Conservation (phyloP, 2,888 invertebrate species). For the Ecdyonurus torrentis region DNA sequence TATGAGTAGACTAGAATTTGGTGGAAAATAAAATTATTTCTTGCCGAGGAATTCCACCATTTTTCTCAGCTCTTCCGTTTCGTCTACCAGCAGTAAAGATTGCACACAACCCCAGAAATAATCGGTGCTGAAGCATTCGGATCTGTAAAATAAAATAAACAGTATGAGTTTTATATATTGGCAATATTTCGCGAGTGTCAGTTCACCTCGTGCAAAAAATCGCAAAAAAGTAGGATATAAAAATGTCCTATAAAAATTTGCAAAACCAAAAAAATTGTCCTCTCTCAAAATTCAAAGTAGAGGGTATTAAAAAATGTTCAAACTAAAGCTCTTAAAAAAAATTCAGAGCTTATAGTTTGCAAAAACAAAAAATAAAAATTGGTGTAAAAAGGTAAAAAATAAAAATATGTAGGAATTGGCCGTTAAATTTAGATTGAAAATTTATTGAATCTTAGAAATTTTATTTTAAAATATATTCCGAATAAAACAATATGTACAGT, state of each 20-base stretch:
- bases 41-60: slow-evolving; percentile 65
- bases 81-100: slow-evolving; percentile 58
- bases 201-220: background rate
- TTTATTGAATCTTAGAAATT: too few relatives aligned
- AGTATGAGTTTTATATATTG: background rate
- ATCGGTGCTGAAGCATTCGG: slow-evolving; percentile 60
- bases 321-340: slow-evolving; percentile 5
- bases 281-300: slow-evolving; percentile 10
- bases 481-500: too few relatives aligned
- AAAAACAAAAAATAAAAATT: slow-evolving; percentile 13
- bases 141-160: slow-evolving; percentile 31
- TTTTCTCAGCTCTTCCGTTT: slow-evolving; percentile 57
- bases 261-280: slow-evolving; percentile 22
- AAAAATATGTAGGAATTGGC: slow-evolving; percentile 2
- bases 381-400: slow-evolving; percentile 21
- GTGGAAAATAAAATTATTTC: slow-evolving; percentile 21
- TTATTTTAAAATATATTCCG: too few relatives aligned
- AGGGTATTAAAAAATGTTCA: slow-evolving; percentile 5
- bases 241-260: slow-evolving; percentile 27
- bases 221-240: slow-evolving; percentile 13
- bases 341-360: background rate
- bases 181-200: background rate
- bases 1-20: slow-evolving; percentile 3
- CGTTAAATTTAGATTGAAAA: too few relatives aligned
- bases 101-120: slow-evolving; percentile 70